Conservation (phyloP, 2,888 invertebrate genomes). For the Lasioglossum oenotherae region DNA sequence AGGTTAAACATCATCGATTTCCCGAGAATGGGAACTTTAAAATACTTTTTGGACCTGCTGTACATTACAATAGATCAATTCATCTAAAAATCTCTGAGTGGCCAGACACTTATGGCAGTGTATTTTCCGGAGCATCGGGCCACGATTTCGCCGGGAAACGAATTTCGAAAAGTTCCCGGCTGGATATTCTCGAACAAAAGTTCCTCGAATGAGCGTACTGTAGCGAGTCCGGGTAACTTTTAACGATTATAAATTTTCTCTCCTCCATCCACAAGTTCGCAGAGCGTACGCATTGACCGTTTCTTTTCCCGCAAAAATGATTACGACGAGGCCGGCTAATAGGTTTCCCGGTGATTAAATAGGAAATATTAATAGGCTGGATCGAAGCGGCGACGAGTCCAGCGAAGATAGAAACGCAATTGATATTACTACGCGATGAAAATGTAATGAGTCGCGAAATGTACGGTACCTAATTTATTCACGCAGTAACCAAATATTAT, state of each 20-base stretch:
- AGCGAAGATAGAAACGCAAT: not conserved
- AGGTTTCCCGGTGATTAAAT: not conserved
- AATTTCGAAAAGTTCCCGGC: not conserved
- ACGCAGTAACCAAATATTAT: constrained; percentile 1
- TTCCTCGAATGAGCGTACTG: not conserved
- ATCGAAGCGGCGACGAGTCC: not conserved
- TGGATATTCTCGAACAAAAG: constrained; percentile 11
- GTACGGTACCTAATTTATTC: not conserved
- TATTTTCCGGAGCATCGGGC: not conserved
- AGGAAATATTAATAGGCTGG: constrained; percentile 2
- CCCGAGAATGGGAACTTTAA: too few species aligned
- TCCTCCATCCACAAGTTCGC: not conserved
- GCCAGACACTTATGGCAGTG: not conserved
- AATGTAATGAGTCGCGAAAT: constrained; percentile 7
- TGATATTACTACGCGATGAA: not conserved
- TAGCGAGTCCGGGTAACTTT: not conserved
- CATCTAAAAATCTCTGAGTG: not conserved
- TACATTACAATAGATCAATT: not conserved
- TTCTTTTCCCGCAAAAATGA: not conserved
- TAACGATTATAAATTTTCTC: constrained; percentile 7
- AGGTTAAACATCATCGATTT: too few species aligned
- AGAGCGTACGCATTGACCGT: not conserved
- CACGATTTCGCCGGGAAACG: not conserved
- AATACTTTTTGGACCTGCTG: too few species aligned
- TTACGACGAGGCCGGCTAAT: not conserved